Conservation (phyloP, 2,888 invertebrate genomes). For the Anodontia alba region DNA sequence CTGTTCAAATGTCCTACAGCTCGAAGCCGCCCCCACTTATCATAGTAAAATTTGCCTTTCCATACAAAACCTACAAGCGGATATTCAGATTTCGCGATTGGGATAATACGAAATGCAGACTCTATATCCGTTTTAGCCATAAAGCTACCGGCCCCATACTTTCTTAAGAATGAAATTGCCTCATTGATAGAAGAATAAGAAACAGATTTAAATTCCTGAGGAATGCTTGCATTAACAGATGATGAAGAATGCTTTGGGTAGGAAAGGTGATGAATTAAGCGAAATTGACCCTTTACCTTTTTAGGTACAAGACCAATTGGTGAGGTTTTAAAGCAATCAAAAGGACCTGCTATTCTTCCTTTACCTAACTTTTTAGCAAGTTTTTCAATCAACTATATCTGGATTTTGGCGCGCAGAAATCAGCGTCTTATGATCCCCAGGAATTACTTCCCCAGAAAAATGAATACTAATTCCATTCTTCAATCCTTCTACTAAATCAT, state of each 20-base stretch:
- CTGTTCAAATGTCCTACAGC: constrained; percentile 20
- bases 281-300: not conserved
- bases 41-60: constrained; percentile 30
- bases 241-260: not conserved
- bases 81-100: constrained; percentile 14
- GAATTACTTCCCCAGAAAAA: not conserved
- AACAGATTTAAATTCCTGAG: constrained; percentile 5
- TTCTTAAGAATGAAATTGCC: not conserved
- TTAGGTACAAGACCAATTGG: constrained; percentile 29
- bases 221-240: constrained; percentile 24
- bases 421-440: not conserved
- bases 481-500: not conserved
- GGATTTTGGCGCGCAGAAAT: not conserved
- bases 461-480: not conserved
- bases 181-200: constrained; percentile 1
- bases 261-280: constrained; percentile 27
- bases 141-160: not conserved
- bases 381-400: not conserved
- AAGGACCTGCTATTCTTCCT: not conserved
- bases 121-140: constrained; percentile 43
- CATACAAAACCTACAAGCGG: constrained; percentile 26
- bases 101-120: constrained; percentile 20
- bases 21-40: constrained; percentile 17
- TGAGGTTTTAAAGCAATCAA: not conserved
- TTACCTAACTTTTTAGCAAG: not conserved